Evolutionary conservation across 2,113 vertebrate species (phyloP).

Genomic region (Furnarius figulus): DNA sequence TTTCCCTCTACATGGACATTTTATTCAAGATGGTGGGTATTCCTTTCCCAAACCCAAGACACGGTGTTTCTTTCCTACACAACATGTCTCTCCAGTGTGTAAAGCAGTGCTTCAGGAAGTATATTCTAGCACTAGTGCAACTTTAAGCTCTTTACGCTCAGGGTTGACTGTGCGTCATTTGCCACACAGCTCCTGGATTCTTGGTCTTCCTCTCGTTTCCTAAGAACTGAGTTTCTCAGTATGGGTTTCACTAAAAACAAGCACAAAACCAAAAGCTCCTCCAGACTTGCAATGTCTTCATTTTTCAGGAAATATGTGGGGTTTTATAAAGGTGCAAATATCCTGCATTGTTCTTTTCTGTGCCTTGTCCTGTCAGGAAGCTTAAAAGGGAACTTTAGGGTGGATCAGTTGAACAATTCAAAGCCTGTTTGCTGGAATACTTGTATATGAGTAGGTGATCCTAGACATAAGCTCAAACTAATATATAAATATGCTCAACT

Average conservation of each 20-base stretch:
- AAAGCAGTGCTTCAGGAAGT: background rate
- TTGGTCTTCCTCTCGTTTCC: background rate
- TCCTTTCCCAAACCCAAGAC: background rate
- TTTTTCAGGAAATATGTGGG: background rate
- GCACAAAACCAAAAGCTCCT: background rate
- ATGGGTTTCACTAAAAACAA: background rate
- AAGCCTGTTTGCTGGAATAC: background rate
- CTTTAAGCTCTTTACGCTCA: background rate
- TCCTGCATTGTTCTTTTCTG: background rate
- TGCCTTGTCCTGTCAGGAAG: background rate
- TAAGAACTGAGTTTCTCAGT: background rate
- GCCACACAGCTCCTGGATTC: background rate
- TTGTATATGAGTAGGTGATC: background rate
- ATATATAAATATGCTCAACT: background rate
- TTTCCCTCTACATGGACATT: background rate
- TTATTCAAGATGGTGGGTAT: background rate
- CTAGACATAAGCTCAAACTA: background rate
- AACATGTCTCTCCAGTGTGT: background rate
- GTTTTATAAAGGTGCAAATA: background rate
- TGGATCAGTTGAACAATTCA: background rate
- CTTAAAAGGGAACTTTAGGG: background rate
- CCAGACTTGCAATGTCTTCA: background rate
- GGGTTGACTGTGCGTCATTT: background rate
- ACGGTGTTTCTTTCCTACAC: background rate
- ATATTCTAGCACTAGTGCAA: background rate